Base-by-base conservation (phyloP, 2,113 vertebrate genomes). In the Paratilapia polleni region DNA sequence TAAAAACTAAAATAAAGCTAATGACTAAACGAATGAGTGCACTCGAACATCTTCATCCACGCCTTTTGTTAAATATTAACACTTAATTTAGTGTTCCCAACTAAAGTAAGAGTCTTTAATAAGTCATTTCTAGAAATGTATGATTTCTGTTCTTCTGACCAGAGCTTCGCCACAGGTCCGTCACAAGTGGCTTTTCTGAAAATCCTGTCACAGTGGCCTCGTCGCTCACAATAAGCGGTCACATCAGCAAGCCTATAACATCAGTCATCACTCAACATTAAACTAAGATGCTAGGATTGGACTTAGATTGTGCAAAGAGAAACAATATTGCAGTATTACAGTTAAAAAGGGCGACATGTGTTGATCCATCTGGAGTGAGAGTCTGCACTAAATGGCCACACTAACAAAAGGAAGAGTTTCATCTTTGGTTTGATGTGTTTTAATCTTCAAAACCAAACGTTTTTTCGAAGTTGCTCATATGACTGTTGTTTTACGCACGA, bases 401-500 rank as follows among this genome's bases (percentile, higher is more conserved):
- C 66, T 52, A 2, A 70, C 47, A 73, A 73, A 31, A 73, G 47
- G 47, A 54, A 52, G 2, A 17, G 47, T 49, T 49, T 17, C 15
- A 6, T 49, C 5, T 49, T 59, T 57, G 10, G 62, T 73, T 60
- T 57, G 19, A 10, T 47, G 19, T 2, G 28, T 80, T 59, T 87
- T 52, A 54, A 77, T 87, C n/a, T 75, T 8, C 26, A 82, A 56
- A 80, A 61, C 47, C 59, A 79, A 83, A 60, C 2, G 28, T 19
- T 26, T 5, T n/a, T 56, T 58, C 15, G 77, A 77, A 52, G 26
- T 70, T 85, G 74, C 43, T 85, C 84, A 38, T 85, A 84, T 56
- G n/a, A 43, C 75, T 94, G 82, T 90, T 89, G 88, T 88, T 92
- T 93, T 88, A 91, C 88, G 82, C 88, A 74, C 76, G 87, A 78